These are phyloP conservation scores for Cyrtonyx montezumae DNA, from an alignment of 2,113 vertebrate species.

Conservation along the genomic window DNA sequence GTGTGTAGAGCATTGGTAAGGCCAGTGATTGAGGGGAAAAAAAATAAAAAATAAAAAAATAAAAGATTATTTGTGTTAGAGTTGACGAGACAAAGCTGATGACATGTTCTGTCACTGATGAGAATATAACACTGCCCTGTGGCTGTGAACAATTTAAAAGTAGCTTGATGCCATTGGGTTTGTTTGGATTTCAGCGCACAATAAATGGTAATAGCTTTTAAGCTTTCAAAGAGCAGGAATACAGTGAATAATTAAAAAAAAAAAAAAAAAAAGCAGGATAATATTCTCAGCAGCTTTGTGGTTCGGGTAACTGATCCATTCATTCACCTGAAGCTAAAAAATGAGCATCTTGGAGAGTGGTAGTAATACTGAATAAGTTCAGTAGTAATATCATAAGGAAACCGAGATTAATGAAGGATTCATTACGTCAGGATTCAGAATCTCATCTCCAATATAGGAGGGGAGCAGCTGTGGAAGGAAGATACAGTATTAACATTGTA, in stretches of 20 bases:
- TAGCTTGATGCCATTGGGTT: not conserved
- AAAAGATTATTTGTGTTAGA: not conserved
- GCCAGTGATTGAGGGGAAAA: not conserved
- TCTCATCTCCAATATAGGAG: not conserved
- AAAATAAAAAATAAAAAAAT: not conserved
- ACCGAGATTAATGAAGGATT: not conserved
- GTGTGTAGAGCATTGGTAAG: not conserved
- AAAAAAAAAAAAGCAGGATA: not conserved
- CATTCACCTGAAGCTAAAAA: not conserved
- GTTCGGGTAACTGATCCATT: not conserved
- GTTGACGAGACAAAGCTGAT: not conserved
- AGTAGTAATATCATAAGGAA: not conserved
- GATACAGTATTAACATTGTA: not conserved
- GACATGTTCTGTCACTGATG: not conserved
- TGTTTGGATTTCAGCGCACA: not conserved
- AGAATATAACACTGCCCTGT: not conserved
- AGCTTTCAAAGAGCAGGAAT: not conserved
- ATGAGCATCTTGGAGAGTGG: not conserved
- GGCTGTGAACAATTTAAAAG: not conserved
- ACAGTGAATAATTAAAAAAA: not conserved
- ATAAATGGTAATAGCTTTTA: not conserved
- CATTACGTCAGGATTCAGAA: not conserved
- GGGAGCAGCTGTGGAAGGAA: not conserved
- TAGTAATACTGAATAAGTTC: constrained; percentile 1
- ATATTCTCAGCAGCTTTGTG: not conserved